Percentiles rank a stretch among this genome's conserved stretches.
Conservation (phyloP, 1,140 invertebrate species). For the Drosophila arizonae region DNA sequence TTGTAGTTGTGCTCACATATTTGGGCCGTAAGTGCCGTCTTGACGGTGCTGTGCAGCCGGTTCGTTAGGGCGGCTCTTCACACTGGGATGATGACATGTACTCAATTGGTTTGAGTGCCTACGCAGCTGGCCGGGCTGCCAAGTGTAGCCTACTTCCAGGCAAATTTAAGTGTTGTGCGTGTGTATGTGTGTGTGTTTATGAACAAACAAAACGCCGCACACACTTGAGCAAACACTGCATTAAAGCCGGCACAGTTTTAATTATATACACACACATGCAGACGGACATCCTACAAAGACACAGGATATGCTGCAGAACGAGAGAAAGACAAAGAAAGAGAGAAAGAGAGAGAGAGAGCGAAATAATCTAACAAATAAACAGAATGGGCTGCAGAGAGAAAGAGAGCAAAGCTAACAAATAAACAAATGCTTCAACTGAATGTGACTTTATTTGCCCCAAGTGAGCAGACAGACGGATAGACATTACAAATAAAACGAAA, state of each 20-base stretch:
- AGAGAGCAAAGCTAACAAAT: conserved; percentile 13
- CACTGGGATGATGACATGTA: conserved; percentile 41
- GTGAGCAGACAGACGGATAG: not conserved
- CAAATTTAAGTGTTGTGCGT: conserved; percentile 65
- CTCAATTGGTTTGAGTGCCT: conserved; percentile 50
- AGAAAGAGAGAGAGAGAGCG: not conserved
- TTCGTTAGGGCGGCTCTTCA: conserved; percentile 22
- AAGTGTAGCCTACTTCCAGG: conserved; percentile 50
- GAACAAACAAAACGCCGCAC: conserved; percentile 43
- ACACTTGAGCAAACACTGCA: conserved; percentile 67
- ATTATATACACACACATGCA: conserved; percentile 50
- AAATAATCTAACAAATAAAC: conserved; percentile 19
- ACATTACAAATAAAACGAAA: conserved; percentile 1
- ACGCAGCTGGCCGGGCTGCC: conserved; percentile 17
- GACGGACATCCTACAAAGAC: conserved; percentile 9
- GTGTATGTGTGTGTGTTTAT: conserved; percentile 42
- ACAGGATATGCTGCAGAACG: not conserved
- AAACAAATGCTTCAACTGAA: conserved; percentile 30
- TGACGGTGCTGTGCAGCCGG: conserved; percentile 16
- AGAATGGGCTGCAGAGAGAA: conserved; percentile 12
- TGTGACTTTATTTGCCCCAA: conserved; percentile 61
- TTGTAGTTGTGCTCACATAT: not conserved
- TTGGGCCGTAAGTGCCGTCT: conserved; percentile 19
- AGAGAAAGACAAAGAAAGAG: too few species aligned
- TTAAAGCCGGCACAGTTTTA: conserved; percentile 60